Evolutionary conservation across 2,113 vertebrate genomes (phyloP).

Genomic region (Campylorhamphus procurvoides): DNA sequence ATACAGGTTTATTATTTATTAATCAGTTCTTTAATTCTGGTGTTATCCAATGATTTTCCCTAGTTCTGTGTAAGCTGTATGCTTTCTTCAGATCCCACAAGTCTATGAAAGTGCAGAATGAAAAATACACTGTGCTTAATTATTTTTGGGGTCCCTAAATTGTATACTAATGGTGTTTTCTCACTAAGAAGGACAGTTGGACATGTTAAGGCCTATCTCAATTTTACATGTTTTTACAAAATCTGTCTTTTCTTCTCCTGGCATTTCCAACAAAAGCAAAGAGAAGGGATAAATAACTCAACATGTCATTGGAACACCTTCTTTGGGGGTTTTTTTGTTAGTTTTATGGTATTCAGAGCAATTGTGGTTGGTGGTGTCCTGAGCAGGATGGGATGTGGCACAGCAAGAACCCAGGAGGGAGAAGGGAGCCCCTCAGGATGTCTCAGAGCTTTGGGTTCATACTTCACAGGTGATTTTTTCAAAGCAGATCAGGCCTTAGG

Average conservation of each 20-base stretch:
- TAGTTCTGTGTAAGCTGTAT: background rate
- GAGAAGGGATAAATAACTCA: background rate
- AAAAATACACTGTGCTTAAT: background rate
- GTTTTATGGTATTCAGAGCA: background rate
- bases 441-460: background rate
- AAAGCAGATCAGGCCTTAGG: accelerated
- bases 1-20: background rate
- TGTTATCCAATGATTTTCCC: background rate
- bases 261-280: background rate
- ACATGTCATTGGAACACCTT: background rate
- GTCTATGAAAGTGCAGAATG: background rate
- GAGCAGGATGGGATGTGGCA: background rate
- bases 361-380: background rate
- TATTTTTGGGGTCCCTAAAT: background rate
- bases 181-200: background rate
- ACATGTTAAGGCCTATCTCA: background rate
- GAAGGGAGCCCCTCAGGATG: background rate
- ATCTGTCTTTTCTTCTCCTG: background rate
- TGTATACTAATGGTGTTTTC: background rate
- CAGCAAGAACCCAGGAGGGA: background rate
- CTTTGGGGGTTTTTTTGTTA: background rate
- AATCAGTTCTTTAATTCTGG: background rate
- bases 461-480: background rate
- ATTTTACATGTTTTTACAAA: background rate
- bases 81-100: background rate